Percentiles rank a stretch among this genome's conserved stretches.
phyloP scores from a whole-genome alignment of 2,888 invertebrate species.

The Caenorhabditis macrosperma region DNA sequence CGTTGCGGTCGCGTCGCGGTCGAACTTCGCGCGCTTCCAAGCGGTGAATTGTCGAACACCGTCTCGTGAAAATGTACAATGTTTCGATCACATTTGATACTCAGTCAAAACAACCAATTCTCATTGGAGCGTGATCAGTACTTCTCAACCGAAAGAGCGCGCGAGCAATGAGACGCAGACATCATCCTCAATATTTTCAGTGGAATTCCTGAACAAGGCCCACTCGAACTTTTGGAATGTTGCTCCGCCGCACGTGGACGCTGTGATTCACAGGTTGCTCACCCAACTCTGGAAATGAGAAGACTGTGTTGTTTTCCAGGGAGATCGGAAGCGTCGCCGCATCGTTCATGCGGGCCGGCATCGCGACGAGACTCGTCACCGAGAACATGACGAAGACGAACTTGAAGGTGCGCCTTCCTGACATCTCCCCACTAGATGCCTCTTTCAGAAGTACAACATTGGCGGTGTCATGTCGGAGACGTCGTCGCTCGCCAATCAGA shows the following conservation, averaged over 20 bases:
- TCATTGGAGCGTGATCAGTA: no score
- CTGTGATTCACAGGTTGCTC: conserved; percentile 37
- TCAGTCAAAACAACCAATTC: no score
- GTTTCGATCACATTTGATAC: no score
- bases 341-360: conserved; percentile 21
- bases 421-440: no score
- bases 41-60: no score
- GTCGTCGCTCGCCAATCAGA: conserved; percentile 26
- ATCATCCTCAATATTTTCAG: no score
- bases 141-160: no score
- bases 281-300: background rate
- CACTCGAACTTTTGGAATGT: conserved; percentile 36
- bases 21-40: no score
- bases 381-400: conserved; percentile 29
- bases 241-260: conserved; percentile 13
- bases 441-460: conserved; percentile 32
- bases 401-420: background rate
- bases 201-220: conserved; percentile 19
- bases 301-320: background rate
- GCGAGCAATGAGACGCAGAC: no score
- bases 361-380: conserved; percentile 17
- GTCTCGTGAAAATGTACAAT: no score
- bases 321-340: conserved; percentile 35
- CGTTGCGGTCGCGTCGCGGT: no score
- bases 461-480: conserved; percentile 42